Evolutionary conservation across 2,888 invertebrate genomes (phyloP).

Genomic region (Dicyrtomina minuta): DNA sequence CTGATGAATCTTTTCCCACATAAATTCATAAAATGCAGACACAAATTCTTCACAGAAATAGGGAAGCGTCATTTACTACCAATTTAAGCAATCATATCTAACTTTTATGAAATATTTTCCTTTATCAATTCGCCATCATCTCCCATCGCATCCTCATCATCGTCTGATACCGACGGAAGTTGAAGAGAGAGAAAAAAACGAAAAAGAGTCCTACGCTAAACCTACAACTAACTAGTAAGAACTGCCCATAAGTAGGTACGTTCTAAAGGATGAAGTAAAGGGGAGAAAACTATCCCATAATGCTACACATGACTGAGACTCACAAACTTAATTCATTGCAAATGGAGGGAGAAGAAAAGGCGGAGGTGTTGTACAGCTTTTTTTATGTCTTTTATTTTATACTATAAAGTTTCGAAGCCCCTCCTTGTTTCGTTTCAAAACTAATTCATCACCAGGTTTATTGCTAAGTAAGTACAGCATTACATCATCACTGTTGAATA

Average conservation of each 20-base stretch:
- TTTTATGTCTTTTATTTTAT: constrained; percentile 1
- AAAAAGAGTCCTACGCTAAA: too few species aligned
- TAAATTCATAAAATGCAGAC: neutral
- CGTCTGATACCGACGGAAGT: too few species aligned
- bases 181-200: too few species aligned
- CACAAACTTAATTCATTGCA: neutral
- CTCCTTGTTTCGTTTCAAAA: constrained; percentile 17
- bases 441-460: constrained; percentile 28
- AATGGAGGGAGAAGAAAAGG: constrained; percentile 22
- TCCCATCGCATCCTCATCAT: too few species aligned
- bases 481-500: constrained; percentile 23
- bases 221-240: too few species aligned
- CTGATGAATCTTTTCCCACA: constrained; percentile 1
- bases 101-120: too few species aligned
- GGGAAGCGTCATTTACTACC: neutral
- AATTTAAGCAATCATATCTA: too few species aligned
- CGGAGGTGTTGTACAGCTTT: constrained; percentile 29
- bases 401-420: constrained; percentile 7
- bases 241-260: neutral
- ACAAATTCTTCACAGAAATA: neutral
- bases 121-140: too few species aligned
- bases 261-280: neutral
- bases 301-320: neutral
- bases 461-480: constrained; percentile 19
- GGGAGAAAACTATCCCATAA: too few species aligned